Base-by-base conservation (phyloP, 2,113 vertebrate genomes). In the Oncorhynchus mykiss region DNA sequence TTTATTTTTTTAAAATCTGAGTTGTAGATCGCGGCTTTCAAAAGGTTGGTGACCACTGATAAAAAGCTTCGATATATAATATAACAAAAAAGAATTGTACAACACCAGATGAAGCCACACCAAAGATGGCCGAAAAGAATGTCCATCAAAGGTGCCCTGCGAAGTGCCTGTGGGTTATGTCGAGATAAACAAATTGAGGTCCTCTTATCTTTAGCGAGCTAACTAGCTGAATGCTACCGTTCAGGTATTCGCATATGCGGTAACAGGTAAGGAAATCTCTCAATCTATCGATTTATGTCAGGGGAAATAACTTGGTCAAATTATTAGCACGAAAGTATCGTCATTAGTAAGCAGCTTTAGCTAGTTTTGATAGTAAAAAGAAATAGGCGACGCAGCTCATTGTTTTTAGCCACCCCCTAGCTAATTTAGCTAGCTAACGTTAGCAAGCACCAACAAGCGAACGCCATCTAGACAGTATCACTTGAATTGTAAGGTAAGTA, bases 201-300 rank as follows among this genome's bases (percentile, higher is more conserved):
- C 91, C 91, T 91, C 49, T 84, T 84, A 12, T 18, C 72, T 18
- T 31, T 73, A 16, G 88, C 75, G 89, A 91, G 80, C 39, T 70
- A 24, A 81, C 29, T 62, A 16, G 67, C 54, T 76, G 64, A 29
- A 66, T 18, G 29, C 66, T 82, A 51, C 81, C 70, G 82, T 76
- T 31, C 14, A 77, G 85, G 87, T 75, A 86, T 87, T 80, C 71
- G 75, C 34, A 76, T 76, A 49, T 77, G 68, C 70, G 68, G 3
- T n/a, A 64, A 54, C 1, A 11, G 7, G 7, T 2, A 51, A 77
- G 73, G 73, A 22, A 79, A 67, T 24, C 51, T 45, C 39, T 11
- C 39, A 45, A 45, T 45, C 39, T 45, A 48, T 67, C 9, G 13
- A 39, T 48, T 8, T 27, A 8, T 62, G 51, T 16, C 5, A 54